Base-by-base conservation (phyloP, 2,888 invertebrate genomes). In the Frankliniella fusca region DNA sequence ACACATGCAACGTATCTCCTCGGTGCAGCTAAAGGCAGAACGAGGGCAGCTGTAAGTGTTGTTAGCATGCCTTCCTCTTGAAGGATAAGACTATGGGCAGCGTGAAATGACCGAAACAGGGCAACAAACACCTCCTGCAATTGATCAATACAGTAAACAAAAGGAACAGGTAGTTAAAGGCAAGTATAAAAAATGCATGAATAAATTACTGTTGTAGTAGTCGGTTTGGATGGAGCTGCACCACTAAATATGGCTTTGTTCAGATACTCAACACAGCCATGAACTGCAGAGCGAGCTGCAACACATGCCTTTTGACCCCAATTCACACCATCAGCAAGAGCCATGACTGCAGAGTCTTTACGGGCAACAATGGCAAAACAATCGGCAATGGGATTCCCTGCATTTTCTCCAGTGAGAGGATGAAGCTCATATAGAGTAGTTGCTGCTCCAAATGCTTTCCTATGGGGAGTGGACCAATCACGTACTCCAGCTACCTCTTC, bases 311-410 rank as follows among this genome's bases (percentile, higher is more conserved):
- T 95, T 87, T 95, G 94, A 88, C 96, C 96, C 96, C 96, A 97
- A 88, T 97, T 96, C 3, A 96, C 96, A 48, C 96, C 96, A 89
- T 96, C 96, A 5, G 96, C 96, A 83, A 97, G 90, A 20, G 94
- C 93, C 87, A 96, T 89, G 83, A 95, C 90, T 23, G 94, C 93
- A 84, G 92, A 93, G 89, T 95, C 94, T n/a, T 90, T 90, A 81
- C 92, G 89, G 8, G 92, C 91, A 65, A 92, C 93, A 83, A 96
- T 89, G 0, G 94, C 96, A 89, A 94, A 96, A 85, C 95, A 94
- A 89, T 96, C 96, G 23, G 96, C 96, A 84, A 96, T 94, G 0
- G 96, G 96, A 87, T 94, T 94, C 0, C 95, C 95, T 89, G 92
- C 91, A 84, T 90, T 89, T 83, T 90, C 88, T 84, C 93, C 92